A percentile compares a stretch with the other conserved stretches of the same genome.
Evolutionary conservation across 2,113 vertebrate species (phyloP).

Genomic region (Coreoperca whiteheadi): DNA sequence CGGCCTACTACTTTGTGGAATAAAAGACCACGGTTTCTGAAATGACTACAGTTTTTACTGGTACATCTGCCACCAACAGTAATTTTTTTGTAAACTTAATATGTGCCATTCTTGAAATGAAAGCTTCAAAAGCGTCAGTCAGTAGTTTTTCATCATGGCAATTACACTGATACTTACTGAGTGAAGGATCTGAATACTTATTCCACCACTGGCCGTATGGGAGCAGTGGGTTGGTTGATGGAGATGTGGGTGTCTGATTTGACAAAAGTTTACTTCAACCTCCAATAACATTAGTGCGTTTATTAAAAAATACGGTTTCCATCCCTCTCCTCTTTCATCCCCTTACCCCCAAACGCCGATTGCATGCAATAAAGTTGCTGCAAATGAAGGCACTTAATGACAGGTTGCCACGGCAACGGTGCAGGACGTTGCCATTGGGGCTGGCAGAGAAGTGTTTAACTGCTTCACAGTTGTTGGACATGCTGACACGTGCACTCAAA

Average conservation of each 20-base stretch:
- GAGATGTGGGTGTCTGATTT: not conserved
- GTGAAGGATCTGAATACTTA: not conserved
- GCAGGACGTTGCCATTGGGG: slow-evolving; percentile 50
- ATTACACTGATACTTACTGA: not conserved
- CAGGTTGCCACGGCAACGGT: slow-evolving; percentile 70
- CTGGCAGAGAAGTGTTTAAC: slow-evolving; percentile 47
- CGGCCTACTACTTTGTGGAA: not conserved
- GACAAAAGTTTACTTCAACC: not conserved
- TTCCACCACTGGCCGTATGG: not conserved
- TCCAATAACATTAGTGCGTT: not conserved
- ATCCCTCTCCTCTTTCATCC: not conserved
- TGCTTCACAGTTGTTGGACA: slow-evolving; percentile 45
- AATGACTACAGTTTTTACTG: not conserved
- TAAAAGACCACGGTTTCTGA: not conserved
- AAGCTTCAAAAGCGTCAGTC: not conserved
- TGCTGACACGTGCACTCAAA: slow-evolving; percentile 17
- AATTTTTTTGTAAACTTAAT: not conserved
- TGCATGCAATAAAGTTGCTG: slow-evolving; percentile 68
- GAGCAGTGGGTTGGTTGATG: not conserved
- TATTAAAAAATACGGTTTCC: not conserved
- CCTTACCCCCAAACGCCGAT: slow-evolving; percentile 23
- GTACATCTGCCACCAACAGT: not conserved
- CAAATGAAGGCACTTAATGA: slow-evolving; percentile 67
- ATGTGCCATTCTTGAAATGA: not conserved
- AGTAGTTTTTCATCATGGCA: not conserved